A percentile compares a stretch with the other conserved stretches of the same genome.
Evolutionary conservation across 1,140 invertebrate species (phyloP).

Genomic region (Atopsyche davidsoni): DNA sequence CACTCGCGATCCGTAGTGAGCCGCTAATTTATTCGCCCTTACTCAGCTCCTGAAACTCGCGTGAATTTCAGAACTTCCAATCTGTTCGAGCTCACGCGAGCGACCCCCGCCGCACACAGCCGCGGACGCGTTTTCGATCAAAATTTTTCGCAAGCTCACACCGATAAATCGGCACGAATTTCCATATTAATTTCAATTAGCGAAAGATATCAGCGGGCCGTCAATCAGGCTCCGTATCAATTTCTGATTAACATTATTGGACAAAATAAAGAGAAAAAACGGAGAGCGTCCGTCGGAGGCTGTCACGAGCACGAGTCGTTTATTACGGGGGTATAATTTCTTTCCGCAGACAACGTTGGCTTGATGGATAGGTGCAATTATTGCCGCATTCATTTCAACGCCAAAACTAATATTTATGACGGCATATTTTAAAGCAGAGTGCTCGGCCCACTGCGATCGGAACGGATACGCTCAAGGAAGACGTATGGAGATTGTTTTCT

Average conservation of each 20-base stretch:
- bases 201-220: not conserved
- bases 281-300: no score
- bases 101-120: constrained; percentile 7
- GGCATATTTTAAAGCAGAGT: no score
- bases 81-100: constrained; percentile 11
- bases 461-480: no score
- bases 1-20: no score
- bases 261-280: not conserved
- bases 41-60: no score
- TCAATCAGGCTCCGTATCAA: not conserved
- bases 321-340: no score
- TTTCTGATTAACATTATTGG: constrained; percentile 2
- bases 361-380: not conserved
- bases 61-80: no score
- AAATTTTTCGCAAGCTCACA: no score
- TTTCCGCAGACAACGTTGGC: not conserved
- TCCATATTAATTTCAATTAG: not conserved
- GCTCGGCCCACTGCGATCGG: no score
- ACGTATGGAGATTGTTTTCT: no score
- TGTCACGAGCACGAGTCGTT: no score
- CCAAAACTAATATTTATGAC: not conserved
- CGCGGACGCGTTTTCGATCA: not conserved
- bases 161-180: not conserved
- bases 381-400: not conserved
- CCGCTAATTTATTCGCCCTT: no score